Conservation (phyloP, 2,888 invertebrate genomes). For the Meiosimyza decipiens region DNA sequence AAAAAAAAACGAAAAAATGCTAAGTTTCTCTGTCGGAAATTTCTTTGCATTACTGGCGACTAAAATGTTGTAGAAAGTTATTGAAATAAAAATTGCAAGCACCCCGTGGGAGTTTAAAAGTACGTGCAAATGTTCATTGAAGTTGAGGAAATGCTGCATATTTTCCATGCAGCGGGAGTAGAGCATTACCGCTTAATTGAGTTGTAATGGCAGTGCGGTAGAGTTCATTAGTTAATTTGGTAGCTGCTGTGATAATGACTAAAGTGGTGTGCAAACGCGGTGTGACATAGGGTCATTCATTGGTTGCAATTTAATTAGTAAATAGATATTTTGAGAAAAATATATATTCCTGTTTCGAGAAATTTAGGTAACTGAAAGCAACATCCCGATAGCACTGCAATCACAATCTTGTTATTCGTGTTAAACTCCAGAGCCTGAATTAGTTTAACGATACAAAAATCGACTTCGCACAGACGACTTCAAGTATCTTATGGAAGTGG, state of each 20-base stretch:
- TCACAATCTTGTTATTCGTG: too few relatives aligned
- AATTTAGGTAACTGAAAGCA: too few relatives aligned
- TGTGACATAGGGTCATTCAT: background rate
- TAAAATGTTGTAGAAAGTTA: conserved; percentile 11
- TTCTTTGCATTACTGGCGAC: background rate
- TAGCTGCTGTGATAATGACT: background rate
- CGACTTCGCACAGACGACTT: too few relatives aligned
- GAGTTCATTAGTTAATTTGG: conserved; percentile 18
- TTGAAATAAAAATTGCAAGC: conserved; percentile 5
- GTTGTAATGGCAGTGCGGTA: background rate
- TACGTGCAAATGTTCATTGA: background rate
- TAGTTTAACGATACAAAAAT: too few relatives aligned
- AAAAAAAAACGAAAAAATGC: background rate
- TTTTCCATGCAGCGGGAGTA: background rate
- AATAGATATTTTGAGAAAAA: too few relatives aligned
- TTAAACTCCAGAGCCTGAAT: too few relatives aligned
- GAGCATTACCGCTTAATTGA: conserved; percentile 19
- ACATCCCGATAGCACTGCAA: too few relatives aligned
- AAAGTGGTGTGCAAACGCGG: background rate
- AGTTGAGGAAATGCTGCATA: conserved; percentile 13
- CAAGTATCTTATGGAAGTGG: too few relatives aligned
- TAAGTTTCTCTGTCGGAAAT: background rate
- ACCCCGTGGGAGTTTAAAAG: background rate
- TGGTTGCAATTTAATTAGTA: background rate
- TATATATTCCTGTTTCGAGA: background rate